phyloP scores from a whole-genome alignment of 2,113 vertebrate genomes.

The Pituophis catenifer region DNA sequence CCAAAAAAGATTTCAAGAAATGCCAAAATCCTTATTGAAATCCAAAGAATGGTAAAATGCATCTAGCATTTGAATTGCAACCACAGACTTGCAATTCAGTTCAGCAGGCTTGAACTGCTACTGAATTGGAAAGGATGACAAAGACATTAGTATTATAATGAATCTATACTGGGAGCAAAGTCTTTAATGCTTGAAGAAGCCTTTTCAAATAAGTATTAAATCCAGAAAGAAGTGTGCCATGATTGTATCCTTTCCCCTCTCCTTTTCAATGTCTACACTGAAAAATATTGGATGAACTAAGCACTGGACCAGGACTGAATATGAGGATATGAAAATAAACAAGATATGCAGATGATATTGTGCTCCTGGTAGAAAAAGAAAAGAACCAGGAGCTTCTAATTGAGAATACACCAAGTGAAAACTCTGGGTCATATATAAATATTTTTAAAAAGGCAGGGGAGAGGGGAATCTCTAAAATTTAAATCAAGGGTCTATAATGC shows the following conservation, averaged over 20 bases:
- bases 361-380: not conserved
- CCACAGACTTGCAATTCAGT: not conserved
- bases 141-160: not conserved
- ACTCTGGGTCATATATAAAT: not conserved
- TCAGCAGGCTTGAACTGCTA: not conserved
- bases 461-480: not conserved
- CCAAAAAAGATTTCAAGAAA: not conserved
- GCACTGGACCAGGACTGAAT: not conserved
- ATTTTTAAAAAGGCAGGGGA: accelerated
- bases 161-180: not conserved
- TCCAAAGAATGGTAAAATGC: not conserved
- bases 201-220: not conserved
- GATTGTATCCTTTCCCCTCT: not conserved
- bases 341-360: not conserved
- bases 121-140: not conserved
- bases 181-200: not conserved
- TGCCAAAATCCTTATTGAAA: not conserved
- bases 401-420: not conserved
- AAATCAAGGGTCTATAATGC: not conserved
- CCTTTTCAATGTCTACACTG: not conserved
- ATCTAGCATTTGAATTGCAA: not conserved
- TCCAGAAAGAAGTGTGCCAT: not conserved
- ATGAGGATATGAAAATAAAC: not conserved
- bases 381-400: not conserved
- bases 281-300: not conserved